Conservation (phyloP, 2,888 invertebrate genomes). For the Dione juno region DNA sequence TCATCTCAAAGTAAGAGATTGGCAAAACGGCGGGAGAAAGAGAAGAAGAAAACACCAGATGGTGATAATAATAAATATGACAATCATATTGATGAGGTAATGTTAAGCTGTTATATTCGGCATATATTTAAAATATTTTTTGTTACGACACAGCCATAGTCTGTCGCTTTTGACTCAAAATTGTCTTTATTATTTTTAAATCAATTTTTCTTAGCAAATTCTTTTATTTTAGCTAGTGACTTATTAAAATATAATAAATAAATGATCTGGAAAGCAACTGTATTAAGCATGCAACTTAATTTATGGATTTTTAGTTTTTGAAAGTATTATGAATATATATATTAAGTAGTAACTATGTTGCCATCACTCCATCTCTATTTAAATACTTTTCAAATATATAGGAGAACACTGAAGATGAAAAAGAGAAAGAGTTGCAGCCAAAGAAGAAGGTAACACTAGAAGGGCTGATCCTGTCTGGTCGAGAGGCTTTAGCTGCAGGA, state of each 20-base stretch:
- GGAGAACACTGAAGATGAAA: conserved; percentile 56
- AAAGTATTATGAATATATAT: background rate
- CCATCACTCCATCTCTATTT: background rate
- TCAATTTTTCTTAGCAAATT: no score
- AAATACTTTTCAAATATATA: conserved; percentile 41
- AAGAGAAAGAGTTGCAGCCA: conserved; percentile 55
- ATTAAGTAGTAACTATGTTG: background rate
- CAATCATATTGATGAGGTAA: conserved; percentile 70
- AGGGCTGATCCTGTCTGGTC: conserved; percentile 88
- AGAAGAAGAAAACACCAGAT: conserved; percentile 73
- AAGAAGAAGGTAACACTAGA: conserved; percentile 78
- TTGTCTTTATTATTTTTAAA: no score
- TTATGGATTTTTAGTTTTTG: background rate
- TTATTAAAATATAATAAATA: no score
- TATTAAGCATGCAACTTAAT: background rate
- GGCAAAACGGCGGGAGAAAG: conserved; percentile 92
- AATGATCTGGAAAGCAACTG: no score
- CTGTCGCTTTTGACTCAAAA: no score
- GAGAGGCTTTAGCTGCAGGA: conserved; percentile 92
- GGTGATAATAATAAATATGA: conserved; percentile 75
- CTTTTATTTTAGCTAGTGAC: no score
- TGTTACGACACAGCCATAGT: background rate
- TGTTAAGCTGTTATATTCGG: conserved; percentile 45
- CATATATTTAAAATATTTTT: background rate
- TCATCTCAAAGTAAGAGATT: conserved; percentile 96